Conservation (phyloP, 2,888 invertebrate genomes). For the Eutolmus rufibarbis region DNA sequence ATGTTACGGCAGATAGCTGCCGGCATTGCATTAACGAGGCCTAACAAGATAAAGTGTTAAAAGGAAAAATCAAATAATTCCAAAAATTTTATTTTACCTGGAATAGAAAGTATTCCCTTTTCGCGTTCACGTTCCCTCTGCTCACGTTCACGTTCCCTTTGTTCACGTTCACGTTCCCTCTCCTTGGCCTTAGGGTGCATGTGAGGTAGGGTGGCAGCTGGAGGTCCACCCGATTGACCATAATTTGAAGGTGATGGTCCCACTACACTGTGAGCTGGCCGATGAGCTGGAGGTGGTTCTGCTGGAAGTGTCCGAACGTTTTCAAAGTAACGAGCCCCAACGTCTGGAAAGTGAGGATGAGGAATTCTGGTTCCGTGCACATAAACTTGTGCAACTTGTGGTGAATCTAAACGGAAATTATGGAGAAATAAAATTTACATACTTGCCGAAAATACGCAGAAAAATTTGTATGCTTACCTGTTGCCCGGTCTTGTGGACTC, state of each 20-base stretch:
- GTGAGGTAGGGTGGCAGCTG: conserved; percentile 50
- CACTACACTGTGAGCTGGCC: conserved; percentile 61
- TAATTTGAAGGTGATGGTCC: conserved; percentile 58
- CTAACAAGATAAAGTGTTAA: conserved; percentile 24
- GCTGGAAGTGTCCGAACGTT: conserved; percentile 63
- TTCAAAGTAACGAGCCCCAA: conserved; percentile 66
- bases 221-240: conserved; percentile 50
- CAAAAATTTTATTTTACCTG: conserved; percentile 47
- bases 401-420: conserved; percentile 65
- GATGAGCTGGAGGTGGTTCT: conserved; percentile 69
- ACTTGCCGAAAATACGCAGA: neutral
- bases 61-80: neutral
- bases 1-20: conserved; percentile 54
- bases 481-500: conserved; percentile 74
- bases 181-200: conserved; percentile 57
- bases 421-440: neutral
- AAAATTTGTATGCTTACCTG: conserved; percentile 62
- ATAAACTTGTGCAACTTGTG: conserved; percentile 74
- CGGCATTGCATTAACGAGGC: conserved; percentile 55
- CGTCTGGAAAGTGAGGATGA: conserved; percentile 62
- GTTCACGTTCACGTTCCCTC: conserved; percentile 54
- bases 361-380: conserved; percentile 66
- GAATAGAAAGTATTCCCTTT: conserved; percentile 53
- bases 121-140: conserved; percentile 58
- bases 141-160: conserved; percentile 57